These are phyloP conservation scores for Tinamus major DNA, from an alignment of 2,797 vertebrate genomes.

Conservation along the genomic window DNA sequence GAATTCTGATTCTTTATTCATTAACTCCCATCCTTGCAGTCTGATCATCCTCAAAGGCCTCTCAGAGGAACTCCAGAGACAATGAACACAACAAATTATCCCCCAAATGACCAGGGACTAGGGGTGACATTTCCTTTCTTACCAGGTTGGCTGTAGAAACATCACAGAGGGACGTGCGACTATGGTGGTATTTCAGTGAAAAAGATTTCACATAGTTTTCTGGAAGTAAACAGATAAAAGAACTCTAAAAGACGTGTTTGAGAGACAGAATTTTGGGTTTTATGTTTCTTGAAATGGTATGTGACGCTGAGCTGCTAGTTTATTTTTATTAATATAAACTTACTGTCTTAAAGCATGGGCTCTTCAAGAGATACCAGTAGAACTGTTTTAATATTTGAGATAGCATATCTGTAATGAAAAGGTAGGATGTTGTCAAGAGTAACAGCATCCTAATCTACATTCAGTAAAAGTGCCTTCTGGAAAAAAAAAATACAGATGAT, in stretches of 20 bases:
- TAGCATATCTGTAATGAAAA: not conserved
- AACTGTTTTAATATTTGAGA: not conserved
- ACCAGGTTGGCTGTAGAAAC: slow-evolving; percentile 3
- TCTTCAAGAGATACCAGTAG: not conserved
- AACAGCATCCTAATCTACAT: not conserved
- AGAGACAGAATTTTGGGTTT: not conserved
- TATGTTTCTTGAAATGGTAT: not conserved
- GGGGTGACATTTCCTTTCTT: not conserved
- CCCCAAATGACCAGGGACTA: not conserved
- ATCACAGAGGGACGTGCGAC: too few species aligned
- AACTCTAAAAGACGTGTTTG: not conserved
- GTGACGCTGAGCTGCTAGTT: not conserved
- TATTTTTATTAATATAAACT: not conserved
- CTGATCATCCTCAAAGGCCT: not conserved
- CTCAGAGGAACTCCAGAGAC: not conserved
- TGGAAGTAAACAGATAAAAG: not conserved
- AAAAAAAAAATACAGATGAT: not conserved
- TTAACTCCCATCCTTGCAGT: not conserved
- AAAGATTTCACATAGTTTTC: not conserved
- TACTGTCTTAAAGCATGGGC: not conserved
- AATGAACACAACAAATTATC: not conserved
- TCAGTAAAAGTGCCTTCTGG: not conserved
- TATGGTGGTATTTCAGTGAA: too few species aligned
- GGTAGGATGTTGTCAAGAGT: not conserved
- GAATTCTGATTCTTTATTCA: not conserved